A percentile compares a stretch with the other conserved stretches of the same genome.
phyloP scores from a whole-genome alignment of 1,140 invertebrate genomes.

The Potamilus streckersoni region DNA sequence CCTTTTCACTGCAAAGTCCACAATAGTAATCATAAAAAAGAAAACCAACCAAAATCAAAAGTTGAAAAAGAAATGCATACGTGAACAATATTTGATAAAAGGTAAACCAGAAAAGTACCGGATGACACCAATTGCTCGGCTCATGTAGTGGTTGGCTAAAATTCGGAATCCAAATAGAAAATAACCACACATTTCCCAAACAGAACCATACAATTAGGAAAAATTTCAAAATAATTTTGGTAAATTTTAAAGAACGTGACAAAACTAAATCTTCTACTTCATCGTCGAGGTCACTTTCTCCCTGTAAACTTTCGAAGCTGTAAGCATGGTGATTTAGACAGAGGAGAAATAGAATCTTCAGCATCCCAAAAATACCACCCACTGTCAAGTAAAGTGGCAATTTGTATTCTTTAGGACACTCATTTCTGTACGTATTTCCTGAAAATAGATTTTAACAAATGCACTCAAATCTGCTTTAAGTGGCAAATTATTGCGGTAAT shows the following conservation, averaged over 20 bases:
- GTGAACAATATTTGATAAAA: neutral
- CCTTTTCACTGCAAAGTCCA: neutral
- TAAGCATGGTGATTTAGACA: neutral
- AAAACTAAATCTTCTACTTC: conserved; percentile 1
- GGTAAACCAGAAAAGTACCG: neutral
- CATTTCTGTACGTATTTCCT: neutral
- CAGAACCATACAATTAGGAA: neutral
- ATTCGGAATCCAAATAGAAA: neutral
- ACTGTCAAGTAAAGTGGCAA: conserved; percentile 1
- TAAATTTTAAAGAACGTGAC: conserved; percentile 1
- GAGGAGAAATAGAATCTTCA: neutral
- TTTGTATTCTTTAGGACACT: neutral
- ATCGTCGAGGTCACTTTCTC: conserved; percentile 3
- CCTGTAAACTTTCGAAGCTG: neutral
- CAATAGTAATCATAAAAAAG: conserved; percentile 1
- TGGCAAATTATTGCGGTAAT: too few species aligned
- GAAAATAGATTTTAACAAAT: neutral
- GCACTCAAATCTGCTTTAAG: too few species aligned
- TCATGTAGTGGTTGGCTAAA: neutral
- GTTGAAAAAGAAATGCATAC: neutral
- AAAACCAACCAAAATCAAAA: neutral
- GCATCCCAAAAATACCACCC: neutral
- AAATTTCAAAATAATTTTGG: neutral
- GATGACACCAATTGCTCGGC: conserved; percentile 5
- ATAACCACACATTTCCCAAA: neutral